Evolutionary conservation across 2,113 vertebrate genomes (phyloP).

Genomic region (Labeo catla): DNA sequence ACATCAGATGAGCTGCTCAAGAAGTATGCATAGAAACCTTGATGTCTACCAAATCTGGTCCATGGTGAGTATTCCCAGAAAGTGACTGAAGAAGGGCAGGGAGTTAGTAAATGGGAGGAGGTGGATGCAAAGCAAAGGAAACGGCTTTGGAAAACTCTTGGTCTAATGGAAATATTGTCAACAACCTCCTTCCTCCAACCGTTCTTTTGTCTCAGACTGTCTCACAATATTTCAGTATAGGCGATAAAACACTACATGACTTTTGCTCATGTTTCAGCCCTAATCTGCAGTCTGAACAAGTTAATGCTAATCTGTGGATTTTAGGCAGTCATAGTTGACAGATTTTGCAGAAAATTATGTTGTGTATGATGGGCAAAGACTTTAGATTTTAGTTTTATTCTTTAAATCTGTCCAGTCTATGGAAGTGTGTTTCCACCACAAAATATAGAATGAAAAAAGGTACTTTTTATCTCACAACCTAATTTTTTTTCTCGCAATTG

Average conservation of each 20-base stretch:
- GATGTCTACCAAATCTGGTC: constrained; percentile 11
- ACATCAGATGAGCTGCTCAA: constrained; percentile 20
- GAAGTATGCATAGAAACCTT: constrained; percentile 14
- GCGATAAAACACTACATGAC: neutral
- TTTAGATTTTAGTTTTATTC: neutral
- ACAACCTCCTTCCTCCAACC: constrained; percentile 44
- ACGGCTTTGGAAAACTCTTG: constrained; percentile 47
- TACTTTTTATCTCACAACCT: too few relatives aligned
- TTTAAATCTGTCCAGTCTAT: neutral
- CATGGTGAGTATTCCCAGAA: neutral
- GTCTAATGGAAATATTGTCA: constrained; percentile 48
- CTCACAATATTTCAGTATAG: neutral
- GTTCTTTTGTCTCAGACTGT: constrained; percentile 8
- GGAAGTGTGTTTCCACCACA: too few relatives aligned
- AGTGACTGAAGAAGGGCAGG: constrained; percentile 12
- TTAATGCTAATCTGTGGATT: neutral
- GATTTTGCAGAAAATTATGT: neutral
- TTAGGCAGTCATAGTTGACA: neutral
- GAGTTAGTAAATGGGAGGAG: constrained; percentile 24
- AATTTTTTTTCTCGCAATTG: too few relatives aligned
- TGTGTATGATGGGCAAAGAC: neutral
- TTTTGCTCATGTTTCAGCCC: neutral
- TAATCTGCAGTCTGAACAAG: neutral
- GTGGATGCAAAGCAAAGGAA: constrained; percentile 37
- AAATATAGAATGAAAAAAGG: too few relatives aligned